Percentiles rank a stretch among this genome's conserved stretches.
Conservation (phyloP, 2,113 vertebrate genomes). For the Oplegnathus fasciatus region DNA sequence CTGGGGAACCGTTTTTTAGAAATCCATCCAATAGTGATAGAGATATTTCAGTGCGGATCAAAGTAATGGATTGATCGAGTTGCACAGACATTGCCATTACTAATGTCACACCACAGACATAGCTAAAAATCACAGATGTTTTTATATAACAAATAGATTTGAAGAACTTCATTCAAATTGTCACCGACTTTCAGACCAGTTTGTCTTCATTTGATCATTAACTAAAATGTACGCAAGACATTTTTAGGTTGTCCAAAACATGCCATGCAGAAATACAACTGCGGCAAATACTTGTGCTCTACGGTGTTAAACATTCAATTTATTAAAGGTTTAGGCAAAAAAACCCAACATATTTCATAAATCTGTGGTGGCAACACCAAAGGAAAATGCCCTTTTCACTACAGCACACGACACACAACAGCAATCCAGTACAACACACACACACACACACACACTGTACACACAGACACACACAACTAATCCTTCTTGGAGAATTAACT, state of each 20-base stretch:
- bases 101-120: neutral
- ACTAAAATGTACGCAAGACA: neutral
- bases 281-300: neutral
- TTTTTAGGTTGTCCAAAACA: neutral
- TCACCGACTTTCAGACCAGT: neutral
- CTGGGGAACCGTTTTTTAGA: neutral
- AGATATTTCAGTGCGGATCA: neutral
- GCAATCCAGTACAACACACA: neutral
- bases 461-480: conserved; percentile 28
- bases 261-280: neutral
- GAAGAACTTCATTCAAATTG: neutral
- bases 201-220: neutral
- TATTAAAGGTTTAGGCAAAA: conserved; percentile 4
- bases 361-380: conserved; percentile 2
- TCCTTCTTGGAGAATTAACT: conserved; percentile 64
- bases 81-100: too few species aligned
- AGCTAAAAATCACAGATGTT: neutral
- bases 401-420: neutral
- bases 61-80: too few species aligned
- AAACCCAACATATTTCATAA: conserved; percentile 7
- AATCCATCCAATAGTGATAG: neutral
- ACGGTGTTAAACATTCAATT: conserved; percentile 6
- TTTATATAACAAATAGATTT: neutral
- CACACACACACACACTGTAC: conserved; percentile 3
- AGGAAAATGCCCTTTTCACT: conserved; percentile 3